Percentiles rank a stretch among this genome's conserved stretches.
Conservation (phyloP, 2,888 invertebrate species). For the Agonopterix arenella region DNA sequence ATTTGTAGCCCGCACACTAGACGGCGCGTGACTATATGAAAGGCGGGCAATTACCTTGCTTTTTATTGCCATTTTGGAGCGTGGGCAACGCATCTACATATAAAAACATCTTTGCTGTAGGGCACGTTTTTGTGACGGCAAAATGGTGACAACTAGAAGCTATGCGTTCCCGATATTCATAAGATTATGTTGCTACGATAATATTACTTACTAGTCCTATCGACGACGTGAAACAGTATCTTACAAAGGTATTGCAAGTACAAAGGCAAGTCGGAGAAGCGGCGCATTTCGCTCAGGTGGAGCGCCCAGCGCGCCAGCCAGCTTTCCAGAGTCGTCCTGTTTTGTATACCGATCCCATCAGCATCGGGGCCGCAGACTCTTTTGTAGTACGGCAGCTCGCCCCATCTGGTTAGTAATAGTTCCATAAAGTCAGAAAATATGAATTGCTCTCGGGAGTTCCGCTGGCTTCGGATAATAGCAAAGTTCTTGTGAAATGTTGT, state of each 20-base stretch:
- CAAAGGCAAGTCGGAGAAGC: constrained; percentile 81
- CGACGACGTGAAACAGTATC: constrained; percentile 83
- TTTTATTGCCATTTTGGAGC: no score
- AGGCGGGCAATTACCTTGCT: no score
- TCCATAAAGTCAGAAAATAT: not conserved
- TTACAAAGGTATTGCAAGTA: constrained; percentile 85
- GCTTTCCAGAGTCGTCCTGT: constrained; percentile 79
- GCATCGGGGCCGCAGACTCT: constrained; percentile 64
- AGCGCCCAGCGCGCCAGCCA: constrained; percentile 84
- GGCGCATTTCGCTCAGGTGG: constrained; percentile 56
- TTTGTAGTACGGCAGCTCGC: constrained; percentile 63
- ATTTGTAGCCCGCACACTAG: no score
- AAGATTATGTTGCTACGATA: no score
- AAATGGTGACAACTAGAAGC: no score
- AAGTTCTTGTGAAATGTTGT: not conserved
- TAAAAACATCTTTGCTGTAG: no score
- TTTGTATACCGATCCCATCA: constrained; percentile 47
- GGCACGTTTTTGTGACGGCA: no score
- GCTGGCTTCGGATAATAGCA: not conserved
- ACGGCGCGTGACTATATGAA: no score
- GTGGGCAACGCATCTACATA: no score
- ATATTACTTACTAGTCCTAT: constrained; percentile 76
- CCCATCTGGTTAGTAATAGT: constrained; percentile 38
- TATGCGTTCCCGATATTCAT: no score
- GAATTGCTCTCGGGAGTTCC: not conserved